Evolutionary conservation across 2,888 invertebrate genomes (phyloP).

Genomic region (Drosophila acutilabella): DNA sequence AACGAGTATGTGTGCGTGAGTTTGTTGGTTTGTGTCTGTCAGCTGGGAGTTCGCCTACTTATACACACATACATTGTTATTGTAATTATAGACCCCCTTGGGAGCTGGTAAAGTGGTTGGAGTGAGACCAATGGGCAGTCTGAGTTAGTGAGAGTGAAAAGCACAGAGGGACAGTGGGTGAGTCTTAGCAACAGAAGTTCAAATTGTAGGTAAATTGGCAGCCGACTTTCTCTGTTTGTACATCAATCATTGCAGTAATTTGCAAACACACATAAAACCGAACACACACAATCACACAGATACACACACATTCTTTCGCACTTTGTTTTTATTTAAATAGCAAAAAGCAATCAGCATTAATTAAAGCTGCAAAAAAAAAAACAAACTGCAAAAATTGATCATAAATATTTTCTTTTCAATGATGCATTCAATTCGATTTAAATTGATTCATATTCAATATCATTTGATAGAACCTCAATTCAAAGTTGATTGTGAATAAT

Average conservation of each 20-base stretch:
- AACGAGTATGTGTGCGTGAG: not conserved
- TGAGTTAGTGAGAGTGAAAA: not conserved
- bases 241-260: conserved; percentile 56
- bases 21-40: conserved; percentile 7
- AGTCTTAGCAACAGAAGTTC: conserved; percentile 30
- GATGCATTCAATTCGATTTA: conserved; percentile 23
- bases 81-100: conserved; percentile 40
- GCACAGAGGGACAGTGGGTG: not conserved
- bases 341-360: conserved; percentile 35
- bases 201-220: conserved; percentile 27
- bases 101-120: not conserved
- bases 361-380: conserved; percentile 25
- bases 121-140: no score
- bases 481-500: conserved; percentile 19
- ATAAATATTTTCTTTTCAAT: conserved; percentile 2
- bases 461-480: conserved; percentile 29
- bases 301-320: conserved; percentile 1
- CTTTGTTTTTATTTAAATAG: conserved; percentile 30
- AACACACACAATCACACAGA: conserved; percentile 11
- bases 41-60: conserved; percentile 28
- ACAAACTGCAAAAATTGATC: not conserved
- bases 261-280: conserved; percentile 21
- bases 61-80: conserved; percentile 24
- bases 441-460: conserved; percentile 22
- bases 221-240: conserved; percentile 41